Conservation (phyloP, 2,113 vertebrate species). For the Nycticebus coucang region DNA sequence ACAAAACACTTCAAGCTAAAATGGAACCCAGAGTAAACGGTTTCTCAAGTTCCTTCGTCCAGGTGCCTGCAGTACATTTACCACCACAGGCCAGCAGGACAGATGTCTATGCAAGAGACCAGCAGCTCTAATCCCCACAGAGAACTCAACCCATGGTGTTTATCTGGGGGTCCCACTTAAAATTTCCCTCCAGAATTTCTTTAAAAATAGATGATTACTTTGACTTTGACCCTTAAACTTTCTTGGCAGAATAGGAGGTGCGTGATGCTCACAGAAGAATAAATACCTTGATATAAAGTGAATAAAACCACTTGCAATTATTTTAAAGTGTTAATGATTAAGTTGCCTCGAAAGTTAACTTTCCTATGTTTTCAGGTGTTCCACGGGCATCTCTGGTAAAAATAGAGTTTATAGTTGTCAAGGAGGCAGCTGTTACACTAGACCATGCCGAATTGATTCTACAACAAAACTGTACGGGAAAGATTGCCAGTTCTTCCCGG, state of each 20-base stretch:
- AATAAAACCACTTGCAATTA: neutral
- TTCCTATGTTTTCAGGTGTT: slow-evolving; percentile 73
- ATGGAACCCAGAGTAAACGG: neutral
- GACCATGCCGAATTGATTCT: slow-evolving; percentile 54
- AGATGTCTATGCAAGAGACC: neutral
- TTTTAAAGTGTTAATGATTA: neutral
- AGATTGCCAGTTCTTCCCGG: slow-evolving; percentile 78
- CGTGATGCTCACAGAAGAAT: neutral
- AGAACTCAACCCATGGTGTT: neutral
- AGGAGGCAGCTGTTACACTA: slow-evolving; percentile 47
- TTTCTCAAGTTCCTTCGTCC: neutral
- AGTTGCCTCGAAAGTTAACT: neutral
- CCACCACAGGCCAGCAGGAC: neutral
- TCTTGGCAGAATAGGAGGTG: neutral
- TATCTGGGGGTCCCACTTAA: neutral
- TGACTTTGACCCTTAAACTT: neutral
- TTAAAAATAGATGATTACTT: neutral
- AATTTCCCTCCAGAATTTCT: neutral
- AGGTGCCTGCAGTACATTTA: neutral
- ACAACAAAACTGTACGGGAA: slow-evolving; percentile 74
- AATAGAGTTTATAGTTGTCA: slow-evolving; percentile 54
- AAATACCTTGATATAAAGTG: neutral
- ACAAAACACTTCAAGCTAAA: neutral
- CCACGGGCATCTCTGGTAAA: slow-evolving; percentile 60
- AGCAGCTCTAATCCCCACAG: neutral